Evolutionary conservation across 2,113 vertebrate species (phyloP).

Genomic region (human (Homo sapiens)): GRCh38 chr2:204443001-204443500

Average conservation of each 20-base stretch:
- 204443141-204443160: neutral
- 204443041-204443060: neutral
- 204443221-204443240: too few relatives aligned
- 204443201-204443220: too few relatives aligned
- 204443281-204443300: too few relatives aligned
- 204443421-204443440: neutral
- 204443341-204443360: too few relatives aligned
- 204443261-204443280: too few relatives aligned
- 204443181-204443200: fast-evolving
- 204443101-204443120: neutral
- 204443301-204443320: too few relatives aligned
- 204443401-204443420: neutral
- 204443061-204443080: neutral
- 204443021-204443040: neutral
- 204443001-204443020: neutral
- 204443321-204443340: too few relatives aligned
- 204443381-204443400: neutral
- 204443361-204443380: neutral
- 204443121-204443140: neutral
- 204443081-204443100: neutral
- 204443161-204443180: neutral
- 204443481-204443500: neutral
- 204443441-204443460: neutral
- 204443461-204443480: neutral
- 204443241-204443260: fast-evolving